Conservation (phyloP, 2,888 invertebrate species). For the Hipparchia sbordonii region DNA sequence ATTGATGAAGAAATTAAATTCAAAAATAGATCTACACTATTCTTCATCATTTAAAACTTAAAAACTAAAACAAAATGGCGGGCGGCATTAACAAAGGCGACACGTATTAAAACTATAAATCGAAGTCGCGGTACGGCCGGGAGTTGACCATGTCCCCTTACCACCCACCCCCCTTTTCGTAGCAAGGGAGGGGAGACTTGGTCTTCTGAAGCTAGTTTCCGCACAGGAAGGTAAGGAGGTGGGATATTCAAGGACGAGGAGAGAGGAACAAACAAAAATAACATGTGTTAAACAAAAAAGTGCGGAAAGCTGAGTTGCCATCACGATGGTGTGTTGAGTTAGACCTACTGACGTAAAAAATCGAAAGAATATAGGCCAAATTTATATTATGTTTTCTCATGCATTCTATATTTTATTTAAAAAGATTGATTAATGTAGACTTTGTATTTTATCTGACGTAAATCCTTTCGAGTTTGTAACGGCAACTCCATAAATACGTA, state of each 20-base stretch:
- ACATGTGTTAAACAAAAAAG: conserved; percentile 47
- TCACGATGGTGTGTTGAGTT: conserved; percentile 18
- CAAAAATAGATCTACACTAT: not conserved
- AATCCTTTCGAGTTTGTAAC: conserved; percentile 24
- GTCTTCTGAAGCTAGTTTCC: conserved; percentile 47
- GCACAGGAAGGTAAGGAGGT: conserved; percentile 53
- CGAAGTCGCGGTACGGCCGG: conserved; percentile 55
- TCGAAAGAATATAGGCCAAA: conserved; percentile 24
- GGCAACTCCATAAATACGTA: conserved; percentile 30
- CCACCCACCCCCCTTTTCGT: conserved; percentile 50
- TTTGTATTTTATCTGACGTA: conserved; percentile 11
- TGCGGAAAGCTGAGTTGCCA: conserved; percentile 48
- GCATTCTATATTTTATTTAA: not conserved
- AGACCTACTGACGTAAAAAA: not conserved
- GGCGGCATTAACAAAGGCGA: conserved; percentile 51
- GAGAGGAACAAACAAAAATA: conserved; percentile 47
- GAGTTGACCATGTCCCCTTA: conserved; percentile 62
- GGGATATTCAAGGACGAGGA: conserved; percentile 52
- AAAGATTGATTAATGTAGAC: not conserved
- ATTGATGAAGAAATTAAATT: not conserved
- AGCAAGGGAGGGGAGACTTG: conserved; percentile 51
- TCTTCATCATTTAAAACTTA: conserved; percentile 31
- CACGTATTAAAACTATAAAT: conserved; percentile 63
- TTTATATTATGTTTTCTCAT: not conserved
- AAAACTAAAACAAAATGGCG: conserved; percentile 51